Evolutionary conservation across 2,113 vertebrate species (phyloP).

Genomic region (Pygoscelis adeliae): DNA sequence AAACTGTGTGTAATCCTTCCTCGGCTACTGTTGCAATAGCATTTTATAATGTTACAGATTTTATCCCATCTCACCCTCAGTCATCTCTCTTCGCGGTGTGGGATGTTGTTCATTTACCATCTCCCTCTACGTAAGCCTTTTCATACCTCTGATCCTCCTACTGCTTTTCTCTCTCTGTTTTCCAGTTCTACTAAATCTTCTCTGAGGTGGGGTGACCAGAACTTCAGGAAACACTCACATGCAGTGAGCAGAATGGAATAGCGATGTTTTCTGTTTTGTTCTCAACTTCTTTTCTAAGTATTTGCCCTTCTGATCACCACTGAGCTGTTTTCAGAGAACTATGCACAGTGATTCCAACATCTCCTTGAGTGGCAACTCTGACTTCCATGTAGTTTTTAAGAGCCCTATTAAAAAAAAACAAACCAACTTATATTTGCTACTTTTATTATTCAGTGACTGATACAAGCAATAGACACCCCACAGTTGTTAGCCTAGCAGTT

Average conservation of each 20-base stretch:
- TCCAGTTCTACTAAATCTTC: not conserved
- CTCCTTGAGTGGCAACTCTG: not conserved
- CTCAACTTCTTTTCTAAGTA: not conserved
- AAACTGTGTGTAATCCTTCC: not conserved
- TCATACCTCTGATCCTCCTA: not conserved
- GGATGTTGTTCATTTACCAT: not conserved
- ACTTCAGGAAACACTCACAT: not conserved
- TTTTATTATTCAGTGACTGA: not conserved
- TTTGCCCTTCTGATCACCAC: not conserved
- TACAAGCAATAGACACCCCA: not conserved
- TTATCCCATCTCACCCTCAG: not conserved
- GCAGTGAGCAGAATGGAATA: not conserved
- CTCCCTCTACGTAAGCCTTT: not conserved
- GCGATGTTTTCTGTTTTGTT: not conserved
- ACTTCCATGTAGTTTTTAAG: not conserved
- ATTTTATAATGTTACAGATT: accelerated
- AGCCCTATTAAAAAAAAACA: too few species aligned
- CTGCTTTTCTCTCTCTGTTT: not conserved
- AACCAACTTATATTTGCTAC: not conserved
- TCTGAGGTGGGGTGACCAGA: not conserved
- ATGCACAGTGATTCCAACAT: not conserved
- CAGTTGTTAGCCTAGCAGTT: not conserved
- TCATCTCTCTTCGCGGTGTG: not conserved
- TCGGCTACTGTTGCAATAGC: not conserved
- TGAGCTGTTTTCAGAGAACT: not conserved